Evolutionary conservation across 1,140 invertebrate species (phyloP), one percentile per base, ranked within the genome.

Genomic region (Oedothorax gibbosus): DNA sequence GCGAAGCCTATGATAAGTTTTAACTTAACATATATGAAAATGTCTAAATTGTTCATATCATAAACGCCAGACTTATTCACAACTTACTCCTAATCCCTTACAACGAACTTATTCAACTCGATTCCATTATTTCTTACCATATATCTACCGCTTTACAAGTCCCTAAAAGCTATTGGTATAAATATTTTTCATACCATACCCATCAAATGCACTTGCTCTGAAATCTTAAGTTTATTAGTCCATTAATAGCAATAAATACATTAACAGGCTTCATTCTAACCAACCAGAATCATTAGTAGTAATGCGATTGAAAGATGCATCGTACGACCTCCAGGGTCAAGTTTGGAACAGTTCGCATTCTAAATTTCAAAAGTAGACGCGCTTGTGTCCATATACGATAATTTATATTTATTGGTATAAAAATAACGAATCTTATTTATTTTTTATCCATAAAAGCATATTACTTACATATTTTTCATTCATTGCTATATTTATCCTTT

Each of bases 231-330:
- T 56, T 75, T 57, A 75, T 75, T 57, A 11, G 57, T 21, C 54
- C 71, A 57, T 57, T 75, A 75, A 75, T 35, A 57, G 72, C 53
- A 57, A 56, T 75, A 56, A 75, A 75, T 35, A 56, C 51, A 15
- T 71, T 71, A 71, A 71, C 50, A 71, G 50, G 54, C 69, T 8
- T 54, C 12, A 71, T 49, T 35, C 21, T 75, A 75, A 75, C 54
- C 15, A 15, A 15, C 53, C 49, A 18, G 18, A 60, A 75, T 56
- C 15, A 56, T 35, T 35, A 18, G 72, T 6, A 20, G 18, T 21
- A 75, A 57, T 75, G 53, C 53, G 72, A 75, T 75, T 75, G 72
- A 75, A 75, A 75, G 56, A 75, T 75, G 53, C 51, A 75, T 75
- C 53, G 15, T 14, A 60, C 15, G 53, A 57, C 53, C 72, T 57